These are phyloP conservation scores for Drosophila setosimentum DNA, from an alignment of 2,888 invertebrate genomes.

Conservation along the genomic window DNA sequence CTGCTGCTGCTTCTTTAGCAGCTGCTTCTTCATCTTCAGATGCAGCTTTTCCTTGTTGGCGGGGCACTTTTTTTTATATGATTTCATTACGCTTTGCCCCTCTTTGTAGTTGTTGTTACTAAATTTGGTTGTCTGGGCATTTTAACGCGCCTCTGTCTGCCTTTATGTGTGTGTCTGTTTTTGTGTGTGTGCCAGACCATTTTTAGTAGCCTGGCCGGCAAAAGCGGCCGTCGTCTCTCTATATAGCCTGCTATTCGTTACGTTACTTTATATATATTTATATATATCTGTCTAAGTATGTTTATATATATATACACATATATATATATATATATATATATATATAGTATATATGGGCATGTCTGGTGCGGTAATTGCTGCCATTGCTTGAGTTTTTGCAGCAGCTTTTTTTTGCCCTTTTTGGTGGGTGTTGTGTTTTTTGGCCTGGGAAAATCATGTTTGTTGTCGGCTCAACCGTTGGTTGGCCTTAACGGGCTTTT, in stretches of 20 bases:
- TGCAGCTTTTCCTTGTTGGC: conserved; percentile 32
- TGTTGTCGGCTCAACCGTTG: conserved; percentile 8
- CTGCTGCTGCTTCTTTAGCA: conserved; percentile 6
- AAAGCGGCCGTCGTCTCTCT: conserved; percentile 46
- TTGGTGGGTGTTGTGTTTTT: conserved; percentile 67
- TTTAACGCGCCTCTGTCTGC: conserved; percentile 51
- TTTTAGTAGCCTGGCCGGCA: conserved; percentile 73
- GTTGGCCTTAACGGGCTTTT: conserved; percentile 3
- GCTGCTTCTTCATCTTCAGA: conserved; percentile 11
- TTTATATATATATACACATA: conserved; percentile 18
- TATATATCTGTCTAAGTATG: conserved; percentile 5
- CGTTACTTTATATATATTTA: conserved; percentile 30
- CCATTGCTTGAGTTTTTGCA: conserved; percentile 61
- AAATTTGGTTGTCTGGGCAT: conserved; percentile 80
- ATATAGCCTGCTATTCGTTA: conserved; percentile 48
- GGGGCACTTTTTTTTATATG: conserved; percentile 69
- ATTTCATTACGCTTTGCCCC: conserved; percentile 69
- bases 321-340: conserved; percentile 32
- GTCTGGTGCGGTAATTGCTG: conserved; percentile 66
- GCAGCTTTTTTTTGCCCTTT: conserved; percentile 63
- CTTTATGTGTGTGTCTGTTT: conserved; percentile 21
- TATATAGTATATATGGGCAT: conserved; percentile 52
- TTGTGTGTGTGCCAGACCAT: conserved; percentile 67
- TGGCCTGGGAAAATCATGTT: conserved; percentile 55
- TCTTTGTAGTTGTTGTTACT: conserved; percentile 61